These are phyloP conservation scores for Epinotia demarniana DNA, from an alignment of 2,888 invertebrate genomes.

Conservation along the genomic window DNA sequence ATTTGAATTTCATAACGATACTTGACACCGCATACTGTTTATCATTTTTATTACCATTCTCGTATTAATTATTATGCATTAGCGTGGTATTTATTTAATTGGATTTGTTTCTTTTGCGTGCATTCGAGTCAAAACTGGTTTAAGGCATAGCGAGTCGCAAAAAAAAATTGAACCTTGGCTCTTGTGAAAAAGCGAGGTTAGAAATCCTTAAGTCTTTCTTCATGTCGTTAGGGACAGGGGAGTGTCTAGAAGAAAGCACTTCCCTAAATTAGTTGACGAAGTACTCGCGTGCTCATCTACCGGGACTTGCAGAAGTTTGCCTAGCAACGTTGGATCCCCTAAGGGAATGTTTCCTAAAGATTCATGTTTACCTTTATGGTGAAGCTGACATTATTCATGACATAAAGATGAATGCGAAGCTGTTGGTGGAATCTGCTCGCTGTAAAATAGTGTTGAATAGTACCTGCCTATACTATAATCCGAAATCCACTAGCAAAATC, in stretches of 20 bases:
- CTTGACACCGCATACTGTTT: constrained; percentile 41
- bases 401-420: not conserved
- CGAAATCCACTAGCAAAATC: not conserved
- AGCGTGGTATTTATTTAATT: constrained; percentile 33
- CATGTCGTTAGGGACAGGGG: constrained; percentile 22
- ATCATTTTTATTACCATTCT: constrained; percentile 41
- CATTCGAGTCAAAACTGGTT: constrained; percentile 27
- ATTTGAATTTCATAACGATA: constrained; percentile 43
- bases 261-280: constrained; percentile 38
- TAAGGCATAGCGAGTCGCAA: not conserved
- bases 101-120: constrained; percentile 21
- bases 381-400: not conserved
- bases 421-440: not conserved
- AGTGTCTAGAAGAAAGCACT: constrained; percentile 34
- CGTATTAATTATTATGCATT: constrained; percentile 41
- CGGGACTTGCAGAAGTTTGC: constrained; percentile 18
- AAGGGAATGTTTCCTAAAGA: not conserved
- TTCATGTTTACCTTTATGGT: not conserved
- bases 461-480: not conserved
- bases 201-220: constrained; percentile 14
- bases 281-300: constrained; percentile 12
- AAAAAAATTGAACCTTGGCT: constrained; percentile 8
- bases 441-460: not conserved
- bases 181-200: constrained; percentile 22
- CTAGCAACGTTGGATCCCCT: not conserved